Conservation (phyloP, 2,113 vertebrate genomes). For the Crypturellus undulatus region DNA sequence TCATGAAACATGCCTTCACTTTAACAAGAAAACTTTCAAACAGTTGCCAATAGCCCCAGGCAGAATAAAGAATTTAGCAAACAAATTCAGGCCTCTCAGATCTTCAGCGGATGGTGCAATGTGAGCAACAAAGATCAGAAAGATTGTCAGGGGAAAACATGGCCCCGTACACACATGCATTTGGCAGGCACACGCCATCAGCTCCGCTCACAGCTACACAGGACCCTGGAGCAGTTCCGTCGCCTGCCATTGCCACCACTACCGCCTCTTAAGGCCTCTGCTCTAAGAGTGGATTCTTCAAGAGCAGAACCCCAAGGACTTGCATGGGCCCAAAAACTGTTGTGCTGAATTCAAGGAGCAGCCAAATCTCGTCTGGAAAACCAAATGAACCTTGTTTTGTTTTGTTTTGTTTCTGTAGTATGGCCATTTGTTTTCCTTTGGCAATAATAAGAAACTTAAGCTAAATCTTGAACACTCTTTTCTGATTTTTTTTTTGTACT, state of each 20-base stretch:
- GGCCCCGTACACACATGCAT: not conserved
- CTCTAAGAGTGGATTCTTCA: not conserved
- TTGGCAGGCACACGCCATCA: not conserved
- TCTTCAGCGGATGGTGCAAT: not conserved
- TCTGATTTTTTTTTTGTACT: not conserved
- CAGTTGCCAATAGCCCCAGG: not conserved
- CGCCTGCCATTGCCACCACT: not conserved
- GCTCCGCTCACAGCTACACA: not conserved
- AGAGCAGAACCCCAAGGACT: not conserved
- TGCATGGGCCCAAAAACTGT: not conserved
- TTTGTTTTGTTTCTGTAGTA: not conserved
- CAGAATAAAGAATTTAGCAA: not conserved
- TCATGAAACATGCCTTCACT: not conserved
- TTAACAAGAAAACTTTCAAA: not conserved
- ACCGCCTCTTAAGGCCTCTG: not conserved
- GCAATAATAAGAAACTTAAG: not conserved
- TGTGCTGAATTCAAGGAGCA: not conserved
- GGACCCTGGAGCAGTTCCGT: fast-evolving
- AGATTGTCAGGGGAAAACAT: not conserved
- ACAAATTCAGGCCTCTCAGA: not conserved
- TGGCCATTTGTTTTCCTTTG: not conserved
- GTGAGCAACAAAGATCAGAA: not conserved
- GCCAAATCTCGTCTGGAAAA: not conserved
- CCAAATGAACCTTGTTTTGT: not conserved
- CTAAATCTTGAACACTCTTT: not conserved